These are phyloP conservation scores for Perdita meconis DNA, from an alignment of 2,888 invertebrate species.

Conservation along the genomic window DNA sequence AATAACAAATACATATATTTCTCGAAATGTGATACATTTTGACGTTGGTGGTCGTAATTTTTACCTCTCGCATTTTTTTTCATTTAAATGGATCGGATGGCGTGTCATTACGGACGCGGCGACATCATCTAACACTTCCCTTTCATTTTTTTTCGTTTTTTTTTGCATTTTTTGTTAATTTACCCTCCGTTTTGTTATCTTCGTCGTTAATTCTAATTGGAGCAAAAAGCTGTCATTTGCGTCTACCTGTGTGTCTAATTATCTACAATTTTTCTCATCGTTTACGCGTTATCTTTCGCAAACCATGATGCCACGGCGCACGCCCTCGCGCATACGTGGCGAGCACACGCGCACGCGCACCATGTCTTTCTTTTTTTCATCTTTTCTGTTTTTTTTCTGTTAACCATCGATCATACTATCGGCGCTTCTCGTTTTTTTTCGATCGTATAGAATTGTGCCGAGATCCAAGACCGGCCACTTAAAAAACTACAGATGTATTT, in stretches of 20 bases:
- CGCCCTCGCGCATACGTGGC: background rate
- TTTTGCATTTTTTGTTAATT: slow-evolving; percentile 26
- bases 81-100: slow-evolving; percentile 76
- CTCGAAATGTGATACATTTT: slow-evolving; percentile 84
- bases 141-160: background rate
- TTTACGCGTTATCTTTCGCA: slow-evolving; percentile 50
- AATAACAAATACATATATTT: slow-evolving; percentile 85
- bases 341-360: background rate
- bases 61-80: slow-evolving; percentile 67
- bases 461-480: slow-evolving; percentile 56
- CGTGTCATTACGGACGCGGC: slow-evolving; percentile 69
- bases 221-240: slow-evolving; percentile 70
- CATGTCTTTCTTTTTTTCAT: background rate
- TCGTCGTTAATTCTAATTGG: slow-evolving; percentile 60
- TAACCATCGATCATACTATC: slow-evolving; percentile 53
- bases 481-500: slow-evolving; percentile 50
- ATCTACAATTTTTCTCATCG: slow-evolving; percentile 41
- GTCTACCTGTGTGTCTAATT: slow-evolving; percentile 68
- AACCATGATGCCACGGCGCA: slow-evolving; percentile 25
- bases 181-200: slow-evolving; percentile 41
- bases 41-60: slow-evolving; percentile 77
- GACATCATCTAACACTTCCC: slow-evolving; percentile 51
- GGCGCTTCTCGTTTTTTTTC: slow-evolving; percentile 55
- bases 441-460: slow-evolving; percentile 49
- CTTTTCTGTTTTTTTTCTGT: too few species aligned